phyloP scores from a whole-genome alignment of 2,797 vertebrate species.

The Mormyrus hasselquistii region DNA sequence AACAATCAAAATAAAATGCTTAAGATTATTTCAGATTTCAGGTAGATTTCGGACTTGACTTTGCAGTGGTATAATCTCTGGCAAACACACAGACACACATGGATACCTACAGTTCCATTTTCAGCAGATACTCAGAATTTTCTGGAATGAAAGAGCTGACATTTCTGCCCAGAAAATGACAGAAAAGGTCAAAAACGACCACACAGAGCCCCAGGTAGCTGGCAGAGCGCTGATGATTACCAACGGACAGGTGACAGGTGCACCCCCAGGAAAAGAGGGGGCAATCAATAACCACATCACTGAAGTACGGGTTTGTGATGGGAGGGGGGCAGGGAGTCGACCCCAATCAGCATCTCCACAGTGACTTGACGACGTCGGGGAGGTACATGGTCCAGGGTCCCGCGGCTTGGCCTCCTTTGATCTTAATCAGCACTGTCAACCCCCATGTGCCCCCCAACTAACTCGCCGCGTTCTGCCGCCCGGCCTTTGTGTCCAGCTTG shows the following conservation, averaged over 20 bases:
- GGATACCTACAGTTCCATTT: neutral
- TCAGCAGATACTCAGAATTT: neutral
- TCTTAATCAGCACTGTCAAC: neutral
- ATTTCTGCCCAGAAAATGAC: neutral
- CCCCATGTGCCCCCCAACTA: neutral
- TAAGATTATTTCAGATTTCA: neutral
- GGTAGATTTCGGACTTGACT: neutral
- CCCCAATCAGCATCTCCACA: neutral
- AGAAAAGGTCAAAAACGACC: neutral
- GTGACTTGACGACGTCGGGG: neutral
- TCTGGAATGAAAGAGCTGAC: neutral
- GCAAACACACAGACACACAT: conserved; percentile 9
- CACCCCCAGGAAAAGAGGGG: neutral
- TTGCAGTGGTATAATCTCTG: neutral
- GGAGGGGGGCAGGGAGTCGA: neutral
- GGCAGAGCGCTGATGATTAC: neutral
- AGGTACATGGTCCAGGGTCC: neutral
- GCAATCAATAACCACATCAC: neutral
- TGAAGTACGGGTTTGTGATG: neutral
- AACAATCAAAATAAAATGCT: neutral
- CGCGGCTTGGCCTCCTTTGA: neutral
- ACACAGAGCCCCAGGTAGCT: neutral
- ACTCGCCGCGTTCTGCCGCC: too few relatives aligned
- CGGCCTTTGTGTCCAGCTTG: neutral
- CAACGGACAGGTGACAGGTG: neutral